A percentile compares a stretch with the other conserved stretches of the same genome.
Conservation (phyloP, 1,140 invertebrate genomes). For the Drosophila auraria region DNA sequence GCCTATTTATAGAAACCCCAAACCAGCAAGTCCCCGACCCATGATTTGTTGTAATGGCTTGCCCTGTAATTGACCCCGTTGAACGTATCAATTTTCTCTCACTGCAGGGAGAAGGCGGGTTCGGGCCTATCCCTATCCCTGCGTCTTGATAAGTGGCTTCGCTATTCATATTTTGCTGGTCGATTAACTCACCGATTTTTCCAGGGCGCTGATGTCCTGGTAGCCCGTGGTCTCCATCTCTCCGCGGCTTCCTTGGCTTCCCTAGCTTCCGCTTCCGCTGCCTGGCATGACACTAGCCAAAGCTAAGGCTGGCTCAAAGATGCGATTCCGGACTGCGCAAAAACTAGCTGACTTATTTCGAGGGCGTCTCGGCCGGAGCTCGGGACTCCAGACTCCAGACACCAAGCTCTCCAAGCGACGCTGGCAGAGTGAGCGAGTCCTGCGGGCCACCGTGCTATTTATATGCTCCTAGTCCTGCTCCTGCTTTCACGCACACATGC, state of each 20-base stretch:
- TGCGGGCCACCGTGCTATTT: constrained; percentile 65
- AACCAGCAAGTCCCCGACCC: not conserved
- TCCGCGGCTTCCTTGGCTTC: not conserved
- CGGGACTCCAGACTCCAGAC: constrained; percentile 40
- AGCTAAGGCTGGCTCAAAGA: constrained; percentile 6
- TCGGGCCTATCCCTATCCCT: not conserved
- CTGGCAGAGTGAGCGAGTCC: constrained; percentile 64
- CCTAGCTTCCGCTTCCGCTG: constrained; percentile 10
- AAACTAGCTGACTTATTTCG: constrained; percentile 20
- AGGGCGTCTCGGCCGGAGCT: constrained; percentile 43
- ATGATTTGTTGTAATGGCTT: constrained; percentile 22
- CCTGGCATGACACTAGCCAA: constrained; percentile 19
- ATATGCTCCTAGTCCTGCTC: constrained; percentile 44
- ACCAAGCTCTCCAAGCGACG: constrained; percentile 41
- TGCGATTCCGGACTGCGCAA: constrained; percentile 29
- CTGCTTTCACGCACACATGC: constrained; percentile 37
- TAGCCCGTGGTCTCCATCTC: constrained; percentile 67
- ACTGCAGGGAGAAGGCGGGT: constrained; percentile 13
- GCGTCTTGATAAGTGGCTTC: constrained; percentile 11
- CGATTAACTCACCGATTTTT: constrained; percentile 78
- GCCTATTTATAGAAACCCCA: constrained; percentile 13
- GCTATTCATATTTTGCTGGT: constrained; percentile 31
- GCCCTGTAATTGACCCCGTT: constrained; percentile 30
- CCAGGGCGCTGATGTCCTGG: constrained; percentile 78
- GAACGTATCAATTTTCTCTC: constrained; percentile 31